Conservation (phyloP, 2,888 invertebrate species). For the Atherix ibis region DNA sequence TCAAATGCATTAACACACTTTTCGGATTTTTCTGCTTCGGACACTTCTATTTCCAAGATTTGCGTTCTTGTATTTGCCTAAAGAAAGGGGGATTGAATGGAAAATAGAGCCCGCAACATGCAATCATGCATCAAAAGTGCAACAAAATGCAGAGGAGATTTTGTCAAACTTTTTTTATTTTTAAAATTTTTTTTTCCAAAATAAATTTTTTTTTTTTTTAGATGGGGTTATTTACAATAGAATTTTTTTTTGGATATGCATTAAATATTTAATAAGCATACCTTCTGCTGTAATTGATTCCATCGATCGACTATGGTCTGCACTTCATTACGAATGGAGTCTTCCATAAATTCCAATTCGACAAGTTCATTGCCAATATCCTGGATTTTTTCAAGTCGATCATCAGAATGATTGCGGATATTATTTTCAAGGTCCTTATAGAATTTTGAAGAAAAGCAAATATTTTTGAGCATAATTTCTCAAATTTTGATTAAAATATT, state of each 20-base stretch:
- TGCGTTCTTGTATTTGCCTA: slow-evolving; percentile 30
- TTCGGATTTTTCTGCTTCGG: slow-evolving; percentile 63
- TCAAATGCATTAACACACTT: slow-evolving; percentile 55
- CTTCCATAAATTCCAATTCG: slow-evolving; percentile 58
- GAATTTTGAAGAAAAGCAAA: slow-evolving; percentile 2
- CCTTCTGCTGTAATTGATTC: slow-evolving; percentile 54
- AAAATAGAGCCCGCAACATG: not conserved
- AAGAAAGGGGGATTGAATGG: no score
- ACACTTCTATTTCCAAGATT: slow-evolving; percentile 52
- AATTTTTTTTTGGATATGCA: no score
- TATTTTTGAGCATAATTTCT: not conserved
- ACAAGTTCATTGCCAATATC: slow-evolving; percentile 58
- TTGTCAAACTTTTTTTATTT: not conserved
- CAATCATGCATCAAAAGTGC: not conserved
- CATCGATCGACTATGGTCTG: slow-evolving; percentile 46
- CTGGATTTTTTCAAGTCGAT: slow-evolving; percentile 55
- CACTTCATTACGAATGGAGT: slow-evolving; percentile 48
- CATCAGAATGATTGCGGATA: slow-evolving; percentile 55
- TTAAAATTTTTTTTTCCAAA: not conserved
- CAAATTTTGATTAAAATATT: slow-evolving; percentile 1
- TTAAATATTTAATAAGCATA: slow-evolving; percentile 17
- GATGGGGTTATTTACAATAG: no score
- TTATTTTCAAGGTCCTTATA: slow-evolving; percentile 68
- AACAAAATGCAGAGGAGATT: not conserved
- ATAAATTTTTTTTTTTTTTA: not conserved